Evolutionary conservation across 2,888 invertebrate genomes (phyloP).

Genomic region (Athrips mouffetella): DNA sequence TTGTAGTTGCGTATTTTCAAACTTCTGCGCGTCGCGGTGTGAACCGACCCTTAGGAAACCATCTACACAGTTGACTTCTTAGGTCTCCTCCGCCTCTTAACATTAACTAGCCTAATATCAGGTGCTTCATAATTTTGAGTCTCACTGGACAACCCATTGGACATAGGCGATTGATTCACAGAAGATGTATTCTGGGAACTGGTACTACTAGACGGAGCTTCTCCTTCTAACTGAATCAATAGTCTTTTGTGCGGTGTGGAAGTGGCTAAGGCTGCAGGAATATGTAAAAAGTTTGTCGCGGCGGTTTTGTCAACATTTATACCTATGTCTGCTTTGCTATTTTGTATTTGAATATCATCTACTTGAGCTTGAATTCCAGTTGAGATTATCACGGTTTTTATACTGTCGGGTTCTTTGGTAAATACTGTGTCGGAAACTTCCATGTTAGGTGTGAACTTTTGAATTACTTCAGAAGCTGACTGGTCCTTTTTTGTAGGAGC

Average conservation of each 20-base stretch:
- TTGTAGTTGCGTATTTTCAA: no score
- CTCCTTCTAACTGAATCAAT: slow-evolving; percentile 9
- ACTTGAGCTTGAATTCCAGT: slow-evolving; percentile 42
- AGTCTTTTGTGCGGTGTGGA: slow-evolving; percentile 55
- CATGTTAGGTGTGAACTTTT: slow-evolving; percentile 7
- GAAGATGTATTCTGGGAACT: slow-evolving; percentile 28
- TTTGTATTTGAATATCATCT: background rate
- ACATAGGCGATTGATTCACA: slow-evolving; percentile 13
- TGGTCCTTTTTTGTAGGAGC: background rate
- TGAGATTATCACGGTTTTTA: slow-evolving; percentile 56
- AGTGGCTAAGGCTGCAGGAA: slow-evolving; percentile 46
- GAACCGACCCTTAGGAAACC: no score
- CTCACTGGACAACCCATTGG: slow-evolving; percentile 11
- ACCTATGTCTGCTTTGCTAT: background rate
- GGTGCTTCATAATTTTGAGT: slow-evolving; percentile 46
- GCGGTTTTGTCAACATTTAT: background rate
- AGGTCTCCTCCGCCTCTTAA: slow-evolving; percentile 54
- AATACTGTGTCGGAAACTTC: slow-evolving; percentile 4
- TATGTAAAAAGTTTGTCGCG: background rate
- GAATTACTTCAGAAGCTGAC: background rate
- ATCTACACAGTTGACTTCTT: slow-evolving; percentile 31
- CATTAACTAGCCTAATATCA: slow-evolving; percentile 62
- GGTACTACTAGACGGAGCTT: slow-evolving; percentile 25
- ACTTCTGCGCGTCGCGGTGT: no score
- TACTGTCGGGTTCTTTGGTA: slow-evolving; percentile 32